These are phyloP conservation scores for Eolophus roseicapilla DNA, from an alignment of 2,113 vertebrate genomes.

Conservation along the genomic window DNA sequence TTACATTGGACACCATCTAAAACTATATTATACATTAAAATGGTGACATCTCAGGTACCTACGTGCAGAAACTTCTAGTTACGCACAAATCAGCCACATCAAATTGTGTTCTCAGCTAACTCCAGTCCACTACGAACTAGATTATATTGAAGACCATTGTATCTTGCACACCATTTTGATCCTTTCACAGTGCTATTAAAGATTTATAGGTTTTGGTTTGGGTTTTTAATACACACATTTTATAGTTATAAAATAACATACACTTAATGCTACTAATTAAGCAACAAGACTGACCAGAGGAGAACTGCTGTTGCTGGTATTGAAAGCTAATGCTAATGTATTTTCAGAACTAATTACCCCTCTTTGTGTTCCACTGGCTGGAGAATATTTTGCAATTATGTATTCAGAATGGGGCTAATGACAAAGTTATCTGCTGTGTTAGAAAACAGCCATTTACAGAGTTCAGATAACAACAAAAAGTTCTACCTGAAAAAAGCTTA, in stretches of 20 bases:
- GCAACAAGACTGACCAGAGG: neutral
- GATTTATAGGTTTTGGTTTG: neutral
- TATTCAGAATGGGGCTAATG: neutral
- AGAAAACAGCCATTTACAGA: neutral
- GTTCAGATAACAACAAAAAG: neutral
- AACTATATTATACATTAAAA: neutral
- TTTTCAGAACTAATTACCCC: neutral
- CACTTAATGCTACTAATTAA: neutral
- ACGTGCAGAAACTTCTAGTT: neutral
- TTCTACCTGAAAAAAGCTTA: neutral
- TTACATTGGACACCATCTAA: neutral
- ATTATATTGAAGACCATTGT: neutral
- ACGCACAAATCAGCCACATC: neutral
- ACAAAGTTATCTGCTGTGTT: neutral
- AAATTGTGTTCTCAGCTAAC: neutral
- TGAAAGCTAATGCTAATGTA: neutral
- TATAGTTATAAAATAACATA: neutral
- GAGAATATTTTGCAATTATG: neutral
- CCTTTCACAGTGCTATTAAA: neutral
- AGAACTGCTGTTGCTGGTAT: neutral
- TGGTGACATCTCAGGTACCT: neutral
- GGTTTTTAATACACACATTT: neutral
- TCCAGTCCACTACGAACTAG: neutral
- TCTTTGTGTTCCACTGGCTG: neutral
- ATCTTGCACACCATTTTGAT: neutral